Percentiles rank a stretch among this genome's conserved stretches.
Evolutionary conservation across 2,888 invertebrate genomes (phyloP).

Genomic region (Rotaria magnacalcarata): DNA sequence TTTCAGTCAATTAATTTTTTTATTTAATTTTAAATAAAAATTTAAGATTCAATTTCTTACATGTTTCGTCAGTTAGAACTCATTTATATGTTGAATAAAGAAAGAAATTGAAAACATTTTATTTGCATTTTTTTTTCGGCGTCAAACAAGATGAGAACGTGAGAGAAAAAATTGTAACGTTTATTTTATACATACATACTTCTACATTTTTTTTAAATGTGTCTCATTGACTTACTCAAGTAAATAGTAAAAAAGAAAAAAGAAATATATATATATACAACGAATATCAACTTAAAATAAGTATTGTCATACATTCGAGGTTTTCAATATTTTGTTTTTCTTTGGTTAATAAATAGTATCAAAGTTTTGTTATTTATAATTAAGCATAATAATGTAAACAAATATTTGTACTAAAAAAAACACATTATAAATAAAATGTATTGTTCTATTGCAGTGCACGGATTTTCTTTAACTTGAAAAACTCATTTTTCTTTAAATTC

Average conservation of each 20-base stretch:
- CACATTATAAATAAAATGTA: no score
- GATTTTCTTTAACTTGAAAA: no score
- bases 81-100: neutral
- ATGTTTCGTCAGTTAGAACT: neutral
- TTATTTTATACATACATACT: neutral
- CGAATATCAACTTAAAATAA: no score
- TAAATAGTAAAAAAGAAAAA: neutral
- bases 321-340: no score
- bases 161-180: neutral
- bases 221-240: neutral
- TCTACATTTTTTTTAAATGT: neutral
- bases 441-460: no score
- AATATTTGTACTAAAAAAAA: no score
- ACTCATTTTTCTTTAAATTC: no score
- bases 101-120: neutral
- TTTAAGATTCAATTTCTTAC: neutral
- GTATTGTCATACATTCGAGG: no score
- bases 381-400: no score
- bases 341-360: no score
- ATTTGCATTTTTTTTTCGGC: neutral
- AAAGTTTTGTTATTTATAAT: no score
- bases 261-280: neutral
- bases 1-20: no score
- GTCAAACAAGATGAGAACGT: neutral
- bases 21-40: neutral